Evolutionary conservation across 2,888 invertebrate species (phyloP).

Genomic region (Megaustenia siamemsis): DNA sequence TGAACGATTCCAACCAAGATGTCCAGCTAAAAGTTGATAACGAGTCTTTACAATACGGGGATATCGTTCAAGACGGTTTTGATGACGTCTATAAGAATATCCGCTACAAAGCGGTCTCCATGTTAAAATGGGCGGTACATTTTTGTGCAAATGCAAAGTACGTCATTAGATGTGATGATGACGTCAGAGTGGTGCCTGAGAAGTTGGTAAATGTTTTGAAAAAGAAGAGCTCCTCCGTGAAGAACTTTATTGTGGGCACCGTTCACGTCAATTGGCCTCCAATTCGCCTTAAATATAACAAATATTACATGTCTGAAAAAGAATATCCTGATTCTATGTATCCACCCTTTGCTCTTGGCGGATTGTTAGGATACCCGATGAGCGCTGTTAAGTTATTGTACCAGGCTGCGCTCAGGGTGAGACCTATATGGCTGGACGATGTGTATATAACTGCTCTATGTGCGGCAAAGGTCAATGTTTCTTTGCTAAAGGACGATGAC

Average conservation of each 20-base stretch:
- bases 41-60: constrained; percentile 23
- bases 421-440: constrained; percentile 23
- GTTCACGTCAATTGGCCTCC: too few species aligned
- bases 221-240: too few species aligned
- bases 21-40: constrained; percentile 39
- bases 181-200: too few species aligned
- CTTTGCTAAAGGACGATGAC: too few species aligned
- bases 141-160: constrained; percentile 28
- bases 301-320: constrained; percentile 59
- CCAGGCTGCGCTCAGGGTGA: constrained; percentile 14
- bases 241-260: too few species aligned
- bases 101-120: constrained; percentile 30
- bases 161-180: constrained; percentile 27
- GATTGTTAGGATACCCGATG: constrained; percentile 21
- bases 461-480: neutral
- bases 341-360: constrained; percentile 59
- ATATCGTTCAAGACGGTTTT: constrained; percentile 31
- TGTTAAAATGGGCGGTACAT: constrained; percentile 29
- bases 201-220: too few species aligned
- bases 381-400: constrained; percentile 26
- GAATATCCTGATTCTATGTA: constrained; percentile 65
- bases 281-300: neutral
- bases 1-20: neutral
- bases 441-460: constrained; percentile 34
- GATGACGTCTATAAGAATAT: constrained; percentile 27